Evolutionary conservation across 2,888 invertebrate species (phyloP), one percentile per base, ranked within the genome.

Genomic region (Ferrisia virgata): DNA sequence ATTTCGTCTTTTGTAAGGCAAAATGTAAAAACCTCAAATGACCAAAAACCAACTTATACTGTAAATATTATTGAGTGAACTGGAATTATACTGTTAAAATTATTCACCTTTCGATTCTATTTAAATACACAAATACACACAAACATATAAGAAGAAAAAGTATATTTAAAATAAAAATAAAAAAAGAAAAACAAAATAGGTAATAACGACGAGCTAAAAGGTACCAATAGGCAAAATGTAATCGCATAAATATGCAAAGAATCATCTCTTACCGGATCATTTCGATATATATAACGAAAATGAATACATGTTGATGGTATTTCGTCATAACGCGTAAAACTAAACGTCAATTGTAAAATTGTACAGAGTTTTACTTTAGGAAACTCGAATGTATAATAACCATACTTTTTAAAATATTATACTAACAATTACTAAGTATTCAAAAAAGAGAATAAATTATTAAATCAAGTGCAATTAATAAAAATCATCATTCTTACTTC

Each of bases 221-320:
- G 25, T 64, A 64, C 58, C 58, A 25, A 25, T 64, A 64, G 28
- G 58, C 28, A 64, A 64, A 47, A 64, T 25, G 25, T 25, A 18
- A 53, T 18, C 53, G 53, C 53, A 53, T 5, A 53, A 53, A 18
- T 18, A 22, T 53, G 18, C 53, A 53, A 53, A 53, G 53, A 64
- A 28, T 9, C 58, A 28, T 64, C 11, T 28, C 8, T 47, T 47
- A 64, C 28, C 58, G 28, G 25, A 64, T 64, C 58, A 64, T 64
- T 64, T 64, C 58, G 58, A 28, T 25, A 25, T 64, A 28, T 9
- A 64, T 28, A 64, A 64, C 58, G 58, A 64, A 64, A 64, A 64
- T 64, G 58, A 64, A 64, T 64, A 64, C 58, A 64, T 64, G 25
- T 25, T 64, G 58, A 64, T 64, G 58, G 58, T 64, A 64, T 64